phyloP scores from a whole-genome alignment of 2,113 vertebrate genomes.

The Ammodytes marinus region DNA sequence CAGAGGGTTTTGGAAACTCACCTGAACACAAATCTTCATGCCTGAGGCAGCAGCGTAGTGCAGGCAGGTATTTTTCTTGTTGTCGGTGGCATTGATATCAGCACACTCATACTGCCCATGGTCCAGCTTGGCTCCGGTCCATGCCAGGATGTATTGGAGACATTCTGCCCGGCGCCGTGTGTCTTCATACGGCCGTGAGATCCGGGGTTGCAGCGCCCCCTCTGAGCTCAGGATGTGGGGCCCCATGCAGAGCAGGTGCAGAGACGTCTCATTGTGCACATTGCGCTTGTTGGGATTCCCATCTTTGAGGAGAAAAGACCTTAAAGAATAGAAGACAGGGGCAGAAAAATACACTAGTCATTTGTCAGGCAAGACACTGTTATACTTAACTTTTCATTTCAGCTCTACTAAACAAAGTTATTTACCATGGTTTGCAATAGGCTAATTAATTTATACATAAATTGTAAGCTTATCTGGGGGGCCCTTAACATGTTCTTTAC shows the following conservation, averaged over 20 bases:
- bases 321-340: conserved; percentile 55
- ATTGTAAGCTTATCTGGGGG: not conserved
- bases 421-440: not conserved
- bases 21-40: conserved; percentile 98
- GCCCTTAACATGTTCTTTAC: not conserved
- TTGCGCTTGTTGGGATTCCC: conserved; percentile 99
- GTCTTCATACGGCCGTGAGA: conserved; percentile 91
- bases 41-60: conserved; percentile 98
- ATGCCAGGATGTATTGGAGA: conserved; percentile 93
- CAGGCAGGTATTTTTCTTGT: conserved; percentile 95
- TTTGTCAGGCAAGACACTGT: not conserved
- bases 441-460: no score
- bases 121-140: conserved; percentile 98
- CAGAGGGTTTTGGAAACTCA: conserved; percentile 70
- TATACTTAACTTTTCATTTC: not conserved
- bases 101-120: conserved; percentile 94
- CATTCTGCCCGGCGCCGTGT: conserved; percentile 93
- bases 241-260: conserved; percentile 98
- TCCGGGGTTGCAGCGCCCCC: conserved; percentile 92
- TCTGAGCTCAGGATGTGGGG: conserved; percentile 94
- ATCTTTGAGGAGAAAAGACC: conserved; percentile 96
- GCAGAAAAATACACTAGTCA: not conserved
- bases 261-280: conserved; percentile 95
- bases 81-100: conserved; percentile 93
- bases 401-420: not conserved